Percentiles rank a stretch among this genome's conserved stretches.
Evolutionary conservation across 2,113 vertebrate genomes (phyloP).

Genomic region (Paradisaea rubra): DNA sequence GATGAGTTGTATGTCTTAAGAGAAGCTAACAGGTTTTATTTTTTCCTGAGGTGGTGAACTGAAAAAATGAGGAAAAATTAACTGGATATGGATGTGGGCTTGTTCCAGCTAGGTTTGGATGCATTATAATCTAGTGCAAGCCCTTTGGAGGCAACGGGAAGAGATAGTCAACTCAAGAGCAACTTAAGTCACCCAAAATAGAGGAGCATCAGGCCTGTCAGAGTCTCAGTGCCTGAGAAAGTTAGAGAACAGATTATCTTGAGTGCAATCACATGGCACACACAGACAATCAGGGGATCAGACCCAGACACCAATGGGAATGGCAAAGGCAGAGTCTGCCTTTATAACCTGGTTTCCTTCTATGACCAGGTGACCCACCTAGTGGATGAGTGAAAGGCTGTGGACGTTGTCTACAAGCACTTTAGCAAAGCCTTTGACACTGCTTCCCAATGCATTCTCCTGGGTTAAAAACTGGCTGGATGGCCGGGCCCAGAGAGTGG

Average conservation of each 20-base stretch:
- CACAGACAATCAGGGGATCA: fast-evolving
- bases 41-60: neutral
- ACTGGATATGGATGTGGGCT: neutral
- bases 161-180: neutral
- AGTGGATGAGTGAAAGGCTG: neutral
- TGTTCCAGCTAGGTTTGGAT: neutral
- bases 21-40: neutral
- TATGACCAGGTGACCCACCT: neutral
- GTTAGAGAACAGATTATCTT: neutral
- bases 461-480: neutral
- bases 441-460: neutral
- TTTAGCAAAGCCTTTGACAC: neutral
- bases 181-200: neutral
- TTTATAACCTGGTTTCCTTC: neutral
- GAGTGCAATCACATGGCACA: neutral
- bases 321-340: neutral
- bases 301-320: fast-evolving
- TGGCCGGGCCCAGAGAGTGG: neutral
- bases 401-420: neutral
- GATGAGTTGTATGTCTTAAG: neutral
- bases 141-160: neutral
- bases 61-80: neutral
- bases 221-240: neutral
- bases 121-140: fast-evolving
- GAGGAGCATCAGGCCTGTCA: neutral